Evolutionary conservation across 2,888 invertebrate genomes (phyloP).

Genomic region (Aporophyla lueneburgensis): DNA sequence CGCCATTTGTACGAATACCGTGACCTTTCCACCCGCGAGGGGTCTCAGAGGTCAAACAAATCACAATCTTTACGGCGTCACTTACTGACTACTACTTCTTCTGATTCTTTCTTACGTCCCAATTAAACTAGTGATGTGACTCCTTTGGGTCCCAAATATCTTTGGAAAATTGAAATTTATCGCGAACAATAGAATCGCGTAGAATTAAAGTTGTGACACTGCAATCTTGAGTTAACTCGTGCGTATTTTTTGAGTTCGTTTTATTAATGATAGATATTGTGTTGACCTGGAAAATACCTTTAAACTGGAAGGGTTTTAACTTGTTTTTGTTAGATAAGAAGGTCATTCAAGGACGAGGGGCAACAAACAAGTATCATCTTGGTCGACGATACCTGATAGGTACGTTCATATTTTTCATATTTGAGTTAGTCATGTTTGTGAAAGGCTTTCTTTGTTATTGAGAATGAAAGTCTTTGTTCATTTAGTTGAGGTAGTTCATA

Average conservation of each 20-base stretch:
- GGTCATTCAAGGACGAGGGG: neutral
- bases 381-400: neutral
- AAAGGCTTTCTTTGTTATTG: neutral
- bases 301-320: neutral
- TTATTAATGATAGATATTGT: conserved; percentile 21
- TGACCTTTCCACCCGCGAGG: conserved; percentile 57
- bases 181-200: conserved; percentile 3
- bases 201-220: conserved; percentile 12
- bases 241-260: conserved; percentile 3
- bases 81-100: conserved; percentile 18
- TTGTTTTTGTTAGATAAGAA: neutral
- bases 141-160: neutral
- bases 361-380: neutral
- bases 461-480: neutral
- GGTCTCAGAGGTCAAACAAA: conserved; percentile 55
- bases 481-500: neutral
- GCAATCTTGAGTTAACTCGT: conserved; percentile 19
- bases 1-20: conserved; percentile 51
- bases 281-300: neutral
- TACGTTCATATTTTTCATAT: neutral
- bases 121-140: conserved; percentile 27
- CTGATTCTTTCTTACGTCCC: conserved; percentile 16
- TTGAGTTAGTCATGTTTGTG: neutral
- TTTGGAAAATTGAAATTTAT: conserved; percentile 12
- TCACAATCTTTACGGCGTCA: conserved; percentile 40